Percentiles rank a stretch among this genome's conserved stretches.
phyloP scores from a whole-genome alignment of 2,888 invertebrate species.

The Julus scandinavius region DNA sequence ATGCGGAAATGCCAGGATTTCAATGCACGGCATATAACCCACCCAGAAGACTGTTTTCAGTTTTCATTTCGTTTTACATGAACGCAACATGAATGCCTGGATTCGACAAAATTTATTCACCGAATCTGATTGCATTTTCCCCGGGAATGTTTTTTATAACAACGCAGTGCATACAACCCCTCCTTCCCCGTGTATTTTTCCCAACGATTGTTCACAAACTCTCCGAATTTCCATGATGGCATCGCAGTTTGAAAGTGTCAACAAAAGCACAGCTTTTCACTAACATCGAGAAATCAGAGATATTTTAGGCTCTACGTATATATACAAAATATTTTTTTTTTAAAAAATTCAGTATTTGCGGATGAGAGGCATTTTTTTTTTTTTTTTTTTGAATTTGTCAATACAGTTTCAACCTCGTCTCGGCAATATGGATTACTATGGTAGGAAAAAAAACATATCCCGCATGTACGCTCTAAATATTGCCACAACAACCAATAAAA shows the following conservation, averaged over 20 bases:
- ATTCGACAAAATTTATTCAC: conserved; percentile 28
- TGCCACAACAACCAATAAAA: background rate
- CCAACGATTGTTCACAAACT: background rate
- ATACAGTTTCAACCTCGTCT: background rate
- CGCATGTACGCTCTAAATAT: conserved; percentile 4
- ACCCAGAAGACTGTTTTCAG: background rate
- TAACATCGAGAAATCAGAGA: conserved; percentile 17
- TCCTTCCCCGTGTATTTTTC: background rate
- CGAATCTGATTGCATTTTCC: conserved; percentile 21
- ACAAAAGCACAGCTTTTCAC: conserved; percentile 5
- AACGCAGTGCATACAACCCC: background rate
- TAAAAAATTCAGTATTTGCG: background rate
- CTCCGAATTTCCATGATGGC: conserved; percentile 7
- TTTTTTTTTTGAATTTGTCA: background rate
- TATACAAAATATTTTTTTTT: too few relatives aligned
- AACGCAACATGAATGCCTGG: background rate
- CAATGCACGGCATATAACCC: background rate
- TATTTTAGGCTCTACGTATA: background rate
- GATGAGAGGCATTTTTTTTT: background rate
- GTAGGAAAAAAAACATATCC: background rate
- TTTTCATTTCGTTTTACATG: conserved; percentile 13
- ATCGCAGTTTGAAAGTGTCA: conserved; percentile 1
- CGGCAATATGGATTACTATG: background rate
- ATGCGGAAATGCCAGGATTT: background rate
- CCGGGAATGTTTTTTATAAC: conserved; percentile 26